These are phyloP conservation scores for Zaprionus lineosus DNA, from an alignment of 2,888 invertebrate genomes.

Conservation along the genomic window DNA sequence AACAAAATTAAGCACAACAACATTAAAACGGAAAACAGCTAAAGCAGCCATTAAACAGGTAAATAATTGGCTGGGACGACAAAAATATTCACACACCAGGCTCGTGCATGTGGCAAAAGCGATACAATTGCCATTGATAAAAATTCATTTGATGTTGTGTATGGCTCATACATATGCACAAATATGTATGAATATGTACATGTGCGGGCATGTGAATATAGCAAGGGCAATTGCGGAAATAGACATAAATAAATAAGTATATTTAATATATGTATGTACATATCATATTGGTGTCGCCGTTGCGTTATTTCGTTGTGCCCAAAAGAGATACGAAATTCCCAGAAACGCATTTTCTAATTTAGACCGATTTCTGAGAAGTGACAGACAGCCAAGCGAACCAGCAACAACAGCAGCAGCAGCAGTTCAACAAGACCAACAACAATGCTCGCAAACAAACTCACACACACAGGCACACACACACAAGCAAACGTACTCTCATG, in stretches of 20 bases:
- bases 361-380: slow-evolving; percentile 81
- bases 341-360: slow-evolving; percentile 82
- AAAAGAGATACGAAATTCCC: slow-evolving; percentile 80
- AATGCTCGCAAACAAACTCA: slow-evolving; percentile 44
- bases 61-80: slow-evolving; percentile 42
- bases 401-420: slow-evolving; percentile 47
- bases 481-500: slow-evolving; percentile 15
- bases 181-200: neutral
- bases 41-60: slow-evolving; percentile 56
- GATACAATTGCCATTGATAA: slow-evolving; percentile 50
- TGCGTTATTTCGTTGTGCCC: slow-evolving; percentile 64
- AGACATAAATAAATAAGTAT: slow-evolving; percentile 29
- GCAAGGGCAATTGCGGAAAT: slow-evolving; percentile 40
- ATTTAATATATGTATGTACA: slow-evolving; percentile 30
- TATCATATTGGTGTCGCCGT: slow-evolving; percentile 56
- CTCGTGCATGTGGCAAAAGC: slow-evolving; percentile 37
- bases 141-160: slow-evolving; percentile 32
- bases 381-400: slow-evolving; percentile 71
- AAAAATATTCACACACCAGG: slow-evolving; percentile 16
- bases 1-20: slow-evolving; percentile 28
- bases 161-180: neutral
- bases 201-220: slow-evolving; percentile 8
- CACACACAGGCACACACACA: slow-evolving; percentile 18
- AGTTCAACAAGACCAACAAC: slow-evolving; percentile 69
- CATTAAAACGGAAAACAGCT: slow-evolving; percentile 42